Evolutionary conservation across 2,797 vertebrate genomes (phyloP), one percentile per base, ranked within the genome.

Genomic region (Sphaeramia orbicularis): DNA sequence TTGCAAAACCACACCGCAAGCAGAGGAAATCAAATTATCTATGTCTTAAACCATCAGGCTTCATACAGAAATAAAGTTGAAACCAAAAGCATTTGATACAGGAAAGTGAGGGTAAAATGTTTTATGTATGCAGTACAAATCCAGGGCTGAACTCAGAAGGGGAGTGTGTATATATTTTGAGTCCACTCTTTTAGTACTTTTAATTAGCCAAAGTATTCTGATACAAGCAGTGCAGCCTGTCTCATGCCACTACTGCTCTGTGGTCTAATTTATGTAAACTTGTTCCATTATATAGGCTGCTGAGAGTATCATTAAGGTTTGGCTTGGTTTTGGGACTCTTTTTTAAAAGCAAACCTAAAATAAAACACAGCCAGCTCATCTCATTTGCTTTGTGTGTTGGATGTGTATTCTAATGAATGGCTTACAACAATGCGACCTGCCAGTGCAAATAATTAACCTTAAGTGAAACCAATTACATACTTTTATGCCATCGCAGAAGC

Each of bases 361-460:
- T 87, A 90, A 91, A 92, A 74, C 89, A 74, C 65, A 88, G 83
- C 78, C 88, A 85, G 85, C 84, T 85, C 84, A 36, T 92, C 92
- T 93, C 91, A 91, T 93, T 94, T 94, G 93, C 91, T 94, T 85
- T 30, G n/a, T 93, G 86, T 92, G 91, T 92, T 93, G 89, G 90
- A 92, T 92, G 85, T 88, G 89, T 92, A 92, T 92, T 91, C 90
- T 94, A 94, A 94, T 94, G 93, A 95, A 93, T 76, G 85, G 78
- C 90, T 93, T 93, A 95, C 92, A 94, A 94, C 92, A 94, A 94
- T 90, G 91, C 79, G 87, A 93, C 88, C 92, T 94, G 92, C 91
- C 92, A 93, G 92, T 80, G 86, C 92, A 94, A 95, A 94, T 93
- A 93, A 95, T 94, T 93, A 93, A 93, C 93, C 91, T 90, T 91